Percentiles rank a stretch among this genome's conserved stretches.
These are phyloP conservation scores for Pangasianodon gigas DNA, from an alignment of 2,113 vertebrate species.

Conservation along the genomic window DNA sequence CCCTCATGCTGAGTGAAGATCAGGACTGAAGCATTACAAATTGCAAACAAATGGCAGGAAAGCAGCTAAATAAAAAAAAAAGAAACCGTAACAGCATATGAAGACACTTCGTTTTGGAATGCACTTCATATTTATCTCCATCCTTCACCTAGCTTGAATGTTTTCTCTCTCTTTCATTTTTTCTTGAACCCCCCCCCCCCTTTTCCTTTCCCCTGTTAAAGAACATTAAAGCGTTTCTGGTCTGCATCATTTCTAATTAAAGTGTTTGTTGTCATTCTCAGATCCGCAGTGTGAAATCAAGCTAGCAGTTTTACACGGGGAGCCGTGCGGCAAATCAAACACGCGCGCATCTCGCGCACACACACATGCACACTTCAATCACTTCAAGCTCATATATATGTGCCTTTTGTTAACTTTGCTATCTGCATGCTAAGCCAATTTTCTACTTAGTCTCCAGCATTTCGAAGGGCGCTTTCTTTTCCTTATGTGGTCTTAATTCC, in stretches of 20 bases:
- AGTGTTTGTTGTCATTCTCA: conserved; percentile 83
- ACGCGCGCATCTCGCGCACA: conserved; percentile 76
- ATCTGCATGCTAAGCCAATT: conserved; percentile 93
- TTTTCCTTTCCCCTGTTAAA: conserved; percentile 66
- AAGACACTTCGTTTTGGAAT: conserved; percentile 64
- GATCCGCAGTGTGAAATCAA: conserved; percentile 86
- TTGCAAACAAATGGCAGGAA: conserved; percentile 68
- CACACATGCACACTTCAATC: conserved; percentile 84
- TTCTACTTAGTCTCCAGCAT: conserved; percentile 88
- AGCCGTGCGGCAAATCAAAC: conserved; percentile 85
- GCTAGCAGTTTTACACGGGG: conserved; percentile 80
- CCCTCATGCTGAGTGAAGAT: conserved; percentile 37
- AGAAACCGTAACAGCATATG: conserved; percentile 62
- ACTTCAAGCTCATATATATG: conserved; percentile 85
- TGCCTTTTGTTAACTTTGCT: conserved; percentile 86
- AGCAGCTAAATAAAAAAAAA: conserved; percentile 45
- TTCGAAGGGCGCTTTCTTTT: conserved; percentile 83
- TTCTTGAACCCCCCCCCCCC: conserved; percentile 32
- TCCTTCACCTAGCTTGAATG: conserved; percentile 55
- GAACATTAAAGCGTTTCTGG: conserved; percentile 72
- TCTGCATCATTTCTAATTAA: conserved; percentile 83
- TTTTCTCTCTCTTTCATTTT: conserved; percentile 50
- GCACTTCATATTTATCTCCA: conserved; percentile 55
- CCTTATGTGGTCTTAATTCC: conserved; percentile 85
- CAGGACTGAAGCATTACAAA: conserved; percentile 63